Evolutionary conservation across 2,797 vertebrate species (phyloP), one percentile per base, ranked within the genome.

Genomic region (Clarias platycephalus): DNA sequence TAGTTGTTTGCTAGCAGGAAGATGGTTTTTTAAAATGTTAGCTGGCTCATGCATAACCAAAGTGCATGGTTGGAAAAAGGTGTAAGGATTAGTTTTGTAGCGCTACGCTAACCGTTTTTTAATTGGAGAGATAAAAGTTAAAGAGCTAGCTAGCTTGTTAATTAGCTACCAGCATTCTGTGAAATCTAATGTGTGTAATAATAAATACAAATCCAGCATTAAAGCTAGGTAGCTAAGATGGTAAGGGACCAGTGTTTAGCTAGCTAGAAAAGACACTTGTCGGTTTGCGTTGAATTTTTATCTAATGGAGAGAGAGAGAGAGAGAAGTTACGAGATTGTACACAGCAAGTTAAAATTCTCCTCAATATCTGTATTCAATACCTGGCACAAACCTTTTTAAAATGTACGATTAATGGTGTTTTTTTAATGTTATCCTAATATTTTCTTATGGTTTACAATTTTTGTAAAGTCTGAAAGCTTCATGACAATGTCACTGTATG

Each of bases 381-480:
- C 12, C 12, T 70, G 67, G 20, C 6, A 40, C 67, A 24, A 2
- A 18, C 16, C 5, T 18, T 72, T 4, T 20, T 6, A 31, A 57
- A 75, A 28, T 13, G 40, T 26, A 8, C 13, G 26, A 3, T 58
- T 57, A 16, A 55, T 22, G 40, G 2, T 16, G 13, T 28, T 9
- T 28, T 28, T 75, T 28, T n/a, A n/a, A 4, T 57, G 15, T 31
- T 57, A 4, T 28, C 16, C 18, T 53, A 74, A 31, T 18, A 58
- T 57, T 74, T 74, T 58, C 28, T 74, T 16, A 74, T 20, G 37
- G 18, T 70, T 70, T 70, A 24, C 68, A 70, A 5, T 71, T 71
- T 68, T 22, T 2, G 0, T 18, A 16, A 55, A 7, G 10, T 53
- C 70, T 2, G 70, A 49, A 24, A 49, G 70, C 4, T 40, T 49